Percentiles rank a stretch among this genome's conserved stretches.
Evolutionary conservation across 2,888 invertebrate genomes (phyloP).

Genomic region (Nomada fucata): DNA sequence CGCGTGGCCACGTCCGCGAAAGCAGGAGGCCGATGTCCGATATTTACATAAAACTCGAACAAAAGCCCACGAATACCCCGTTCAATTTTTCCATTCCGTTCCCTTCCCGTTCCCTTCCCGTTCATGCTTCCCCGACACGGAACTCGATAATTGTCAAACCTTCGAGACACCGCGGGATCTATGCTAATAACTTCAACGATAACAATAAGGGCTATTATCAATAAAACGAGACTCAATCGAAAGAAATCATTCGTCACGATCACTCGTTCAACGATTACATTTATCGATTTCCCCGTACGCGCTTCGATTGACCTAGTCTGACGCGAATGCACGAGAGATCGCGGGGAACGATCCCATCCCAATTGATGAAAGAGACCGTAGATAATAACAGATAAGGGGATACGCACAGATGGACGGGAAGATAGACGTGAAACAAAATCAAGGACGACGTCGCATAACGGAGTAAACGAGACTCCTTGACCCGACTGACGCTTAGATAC

Average conservation of each 20-base stretch:
- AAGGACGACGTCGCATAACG: not conserved
- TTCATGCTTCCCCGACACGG: too few species aligned
- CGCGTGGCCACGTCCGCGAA: not conserved
- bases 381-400: slow-evolving; percentile 5
- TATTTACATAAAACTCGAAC: slow-evolving; percentile 49
- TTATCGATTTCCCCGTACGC: not conserved
- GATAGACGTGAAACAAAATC: not conserved
- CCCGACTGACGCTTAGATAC: slow-evolving; percentile 39
- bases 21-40: slow-evolving; percentile 28
- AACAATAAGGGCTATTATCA: too few species aligned
- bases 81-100: slow-evolving; percentile 3
- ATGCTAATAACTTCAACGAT: not conserved
- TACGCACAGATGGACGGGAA: too few species aligned
- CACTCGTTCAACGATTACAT: not conserved
- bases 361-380: not conserved
- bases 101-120: too few species aligned
- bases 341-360: not conserved
- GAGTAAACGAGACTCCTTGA: slow-evolving; percentile 35
- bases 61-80: not conserved
- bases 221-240: too few species aligned
- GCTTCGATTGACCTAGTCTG: slow-evolving; percentile 31
- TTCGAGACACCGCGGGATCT: not conserved
- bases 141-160: too few species aligned
- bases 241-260: not conserved
- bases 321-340: not conserved